Base-by-base conservation (phyloP, 2,888 invertebrate genomes). In the Diplazon laetatorius region DNA sequence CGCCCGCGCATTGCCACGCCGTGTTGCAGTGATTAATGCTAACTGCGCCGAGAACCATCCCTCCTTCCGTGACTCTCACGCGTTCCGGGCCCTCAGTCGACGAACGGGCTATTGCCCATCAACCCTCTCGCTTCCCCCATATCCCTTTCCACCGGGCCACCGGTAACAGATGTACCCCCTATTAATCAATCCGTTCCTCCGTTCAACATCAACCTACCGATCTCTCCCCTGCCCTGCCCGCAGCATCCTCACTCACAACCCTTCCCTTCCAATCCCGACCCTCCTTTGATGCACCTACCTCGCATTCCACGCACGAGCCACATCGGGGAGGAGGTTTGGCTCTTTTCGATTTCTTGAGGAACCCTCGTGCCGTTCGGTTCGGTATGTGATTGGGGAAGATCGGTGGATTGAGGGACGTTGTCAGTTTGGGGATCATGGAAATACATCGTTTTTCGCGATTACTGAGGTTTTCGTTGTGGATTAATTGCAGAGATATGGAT, bases 151-250 rank as follows among this genome's bases (percentile, higher is more conserved):
- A 44, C 63, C 70, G 78, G 62, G 71, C 82, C 70, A 73, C 84
- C 86, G 86, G 88, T 89, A 90, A 90, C 89, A 89, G 90, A 89
- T 90, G 90, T 90, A 89, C 89, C 87, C 88, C 87, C 88, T 88
- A 89, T 90, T 90, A 90, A 89, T 90, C 90, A 89, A 89, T 87
- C 87, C 87, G 82, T 76, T 80, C 82, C 82, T 76, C 74, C 65
- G 52, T 55, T 63, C 80, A 35, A 66, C 75, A 60, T 68, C n/a
- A n/a, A n/a, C n/a, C n/a, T n/a, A n/a, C n/a, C n/a, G n/a, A n/a
- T n/a, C n/a, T 55, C 16, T 30, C 59, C 50, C 55, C 35, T 52
- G 39, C 66, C 42, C 66, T 62, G n/a, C 62, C 71, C 57, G 71
- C 76, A 30, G 14, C 79, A 63, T 46, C 68, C 68, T 69, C 46